Conservation (phyloP, 2,797 vertebrate species). For the Nyctalus aviator region DNA sequence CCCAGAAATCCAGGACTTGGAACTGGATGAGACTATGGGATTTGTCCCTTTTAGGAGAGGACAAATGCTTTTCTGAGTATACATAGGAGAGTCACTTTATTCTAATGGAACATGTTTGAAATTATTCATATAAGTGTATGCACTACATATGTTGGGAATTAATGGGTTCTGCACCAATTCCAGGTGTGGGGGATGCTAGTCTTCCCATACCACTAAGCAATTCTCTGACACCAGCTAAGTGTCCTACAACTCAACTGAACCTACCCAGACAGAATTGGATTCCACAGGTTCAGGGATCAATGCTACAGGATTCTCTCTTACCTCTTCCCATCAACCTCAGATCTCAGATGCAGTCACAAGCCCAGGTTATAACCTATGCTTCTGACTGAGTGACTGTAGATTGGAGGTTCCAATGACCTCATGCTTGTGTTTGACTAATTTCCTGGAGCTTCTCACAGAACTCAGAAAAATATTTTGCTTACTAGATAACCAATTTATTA, state of each 20-base stretch:
- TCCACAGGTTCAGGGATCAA: background rate
- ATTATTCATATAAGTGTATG: background rate
- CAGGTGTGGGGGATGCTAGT: background rate
- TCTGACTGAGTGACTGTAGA: background rate
- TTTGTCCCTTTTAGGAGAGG: background rate
- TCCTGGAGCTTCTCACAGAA: background rate
- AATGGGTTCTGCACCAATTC: background rate
- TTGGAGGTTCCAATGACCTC: background rate
- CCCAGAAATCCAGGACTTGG: background rate
- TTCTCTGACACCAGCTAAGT: background rate
- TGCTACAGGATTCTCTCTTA: too few relatives aligned
- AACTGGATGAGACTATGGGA: background rate
- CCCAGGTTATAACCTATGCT: too few relatives aligned
- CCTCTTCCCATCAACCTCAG: background rate
- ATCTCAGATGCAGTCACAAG: background rate
- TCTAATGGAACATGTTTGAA: background rate
- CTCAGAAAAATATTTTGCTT: background rate
- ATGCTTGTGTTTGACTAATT: background rate
- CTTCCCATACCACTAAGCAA: background rate
- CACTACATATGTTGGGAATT: background rate
- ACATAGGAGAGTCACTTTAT: background rate
- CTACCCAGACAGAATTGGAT: background rate
- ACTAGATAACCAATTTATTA: background rate
- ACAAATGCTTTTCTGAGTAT: background rate
- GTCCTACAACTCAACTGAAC: background rate